Percentiles rank a stretch among this genome's conserved stretches.
phyloP scores from a whole-genome alignment of 2,797 vertebrate genomes.

The Neomorphus geoffroyi region DNA sequence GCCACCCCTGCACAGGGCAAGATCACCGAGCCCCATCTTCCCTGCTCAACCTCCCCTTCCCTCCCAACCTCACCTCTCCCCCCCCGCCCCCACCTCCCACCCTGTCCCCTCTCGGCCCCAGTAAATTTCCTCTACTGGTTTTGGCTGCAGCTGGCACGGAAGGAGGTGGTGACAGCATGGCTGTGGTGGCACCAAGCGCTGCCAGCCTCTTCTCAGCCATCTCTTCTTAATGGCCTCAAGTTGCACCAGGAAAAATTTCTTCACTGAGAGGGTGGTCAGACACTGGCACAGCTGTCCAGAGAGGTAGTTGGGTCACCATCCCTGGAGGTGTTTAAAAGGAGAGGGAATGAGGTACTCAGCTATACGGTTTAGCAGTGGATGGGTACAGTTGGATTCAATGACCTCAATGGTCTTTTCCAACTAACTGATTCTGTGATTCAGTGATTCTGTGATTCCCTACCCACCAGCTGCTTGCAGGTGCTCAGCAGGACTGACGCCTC shows the following conservation, averaged over 20 bases:
- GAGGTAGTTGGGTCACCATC: too few species aligned
- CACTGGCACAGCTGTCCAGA: too few species aligned
- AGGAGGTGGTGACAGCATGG: background rate
- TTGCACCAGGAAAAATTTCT: too few species aligned
- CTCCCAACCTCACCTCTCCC: background rate
- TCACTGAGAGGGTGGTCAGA: too few species aligned
- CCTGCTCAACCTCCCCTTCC: too few species aligned
- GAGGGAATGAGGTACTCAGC: too few species aligned
- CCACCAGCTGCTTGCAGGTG: background rate
- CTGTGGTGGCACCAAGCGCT: background rate
- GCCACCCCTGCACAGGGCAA: background rate
- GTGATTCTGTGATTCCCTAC: background rate
- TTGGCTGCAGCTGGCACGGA: background rate
- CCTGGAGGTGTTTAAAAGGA: too few species aligned
- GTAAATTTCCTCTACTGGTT: background rate
- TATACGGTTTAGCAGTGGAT: too few species aligned
- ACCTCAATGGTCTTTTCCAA: too few species aligned
- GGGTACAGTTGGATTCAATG: too few species aligned
- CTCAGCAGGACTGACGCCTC: background rate
- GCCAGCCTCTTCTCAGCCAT: background rate
- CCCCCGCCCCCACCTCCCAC: accelerated
- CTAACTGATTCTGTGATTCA: too few species aligned
- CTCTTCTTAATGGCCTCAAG: background rate
- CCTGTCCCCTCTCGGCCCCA: background rate
- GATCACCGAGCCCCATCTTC: background rate